phyloP scores from a whole-genome alignment of 2,797 vertebrate genomes.

The Gastrophryne carolinensis region DNA sequence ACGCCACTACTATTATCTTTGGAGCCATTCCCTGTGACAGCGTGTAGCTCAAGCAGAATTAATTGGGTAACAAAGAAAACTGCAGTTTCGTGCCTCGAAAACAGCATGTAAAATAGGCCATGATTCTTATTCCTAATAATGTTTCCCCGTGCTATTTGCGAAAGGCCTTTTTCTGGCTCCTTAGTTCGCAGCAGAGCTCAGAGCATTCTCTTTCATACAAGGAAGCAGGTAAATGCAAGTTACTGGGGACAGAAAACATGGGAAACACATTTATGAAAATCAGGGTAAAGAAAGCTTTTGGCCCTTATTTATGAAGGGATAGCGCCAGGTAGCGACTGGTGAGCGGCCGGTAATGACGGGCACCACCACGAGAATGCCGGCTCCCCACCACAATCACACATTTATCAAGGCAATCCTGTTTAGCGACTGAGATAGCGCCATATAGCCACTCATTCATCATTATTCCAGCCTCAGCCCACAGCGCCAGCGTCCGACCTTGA shows the following conservation, averaged over 20 bases:
- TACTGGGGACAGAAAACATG: not conserved
- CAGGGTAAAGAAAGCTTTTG: not conserved
- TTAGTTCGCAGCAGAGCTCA: not conserved
- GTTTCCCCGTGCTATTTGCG: slow-evolving; percentile 33
- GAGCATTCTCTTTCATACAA: not conserved
- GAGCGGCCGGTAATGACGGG: too few relatives aligned
- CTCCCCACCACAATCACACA: too few relatives aligned
- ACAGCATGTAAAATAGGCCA: slow-evolving; percentile 48
- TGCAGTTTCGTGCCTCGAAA: slow-evolving; percentile 44
- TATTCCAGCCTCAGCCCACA: too few relatives aligned
- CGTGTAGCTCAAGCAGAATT: slow-evolving; percentile 49
- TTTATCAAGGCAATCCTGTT: too few relatives aligned
- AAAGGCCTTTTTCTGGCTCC: slow-evolving; percentile 22
- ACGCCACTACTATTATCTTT: slow-evolving; percentile 50
- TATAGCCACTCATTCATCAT: too few relatives aligned
- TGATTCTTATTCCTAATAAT: slow-evolving; percentile 22
- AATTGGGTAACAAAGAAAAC: slow-evolving; percentile 51
- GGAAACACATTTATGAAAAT: not conserved
- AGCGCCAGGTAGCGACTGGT: too few relatives aligned
- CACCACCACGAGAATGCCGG: too few relatives aligned
- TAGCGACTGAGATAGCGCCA: too few relatives aligned
- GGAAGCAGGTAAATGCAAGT: too few relatives aligned
- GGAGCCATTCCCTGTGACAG: slow-evolving; percentile 41
- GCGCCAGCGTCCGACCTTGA: too few relatives aligned
- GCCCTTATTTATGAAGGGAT: not conserved